Evolutionary conservation across 2,797 vertebrate genomes (phyloP), one percentile per base, ranked within the genome.

Genomic region (Taenioides sp.): DNA sequence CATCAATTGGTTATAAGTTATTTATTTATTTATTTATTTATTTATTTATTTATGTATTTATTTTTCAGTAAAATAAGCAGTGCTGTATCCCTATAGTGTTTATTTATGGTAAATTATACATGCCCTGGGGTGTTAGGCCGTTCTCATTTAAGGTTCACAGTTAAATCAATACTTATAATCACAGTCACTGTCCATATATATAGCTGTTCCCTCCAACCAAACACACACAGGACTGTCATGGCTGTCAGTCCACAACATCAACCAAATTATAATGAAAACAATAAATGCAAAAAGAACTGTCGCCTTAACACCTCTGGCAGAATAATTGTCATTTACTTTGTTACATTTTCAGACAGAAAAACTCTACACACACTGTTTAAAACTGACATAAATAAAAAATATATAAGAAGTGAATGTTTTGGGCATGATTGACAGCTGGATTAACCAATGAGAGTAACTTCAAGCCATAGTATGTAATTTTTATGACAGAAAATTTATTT

Each of bases 251-350:
- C n/a, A 58, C 10, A 16, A 58, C 23, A 58, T 58, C 23, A 2
- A 16, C 22, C 11, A 25, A 58, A 58, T 3, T 25, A 57, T 10
- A 57, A 1, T 57, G 50, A 52, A 57, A 55, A 55, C 54, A n/a
- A 11, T n/a, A 4, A 10, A 62, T 31, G 23, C n/a, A 18, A 37
- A 10, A 25, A 61, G n/a, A 64, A 7, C 20, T 28, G 60, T 18
- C 22, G 64, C 28, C 22, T 23, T n/a, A 73, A 28, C 50, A 59
- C 67, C 20, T 31, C 10, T 40, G 43, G 7, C 23, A 14, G 28
- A 17, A 31, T 67, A 16, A 37, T 55, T 54, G 2, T 6, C 68
- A 60, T 65, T 63, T n/a, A 67, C 20, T 61, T 72, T 67, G 16
- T 64, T 65, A 47, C 1, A 47, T 16, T 16, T 47, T 47, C 43